Evolutionary conservation across 2,113 vertebrate species (phyloP).

Genomic region (Chelonoidis abingdonii): DNA sequence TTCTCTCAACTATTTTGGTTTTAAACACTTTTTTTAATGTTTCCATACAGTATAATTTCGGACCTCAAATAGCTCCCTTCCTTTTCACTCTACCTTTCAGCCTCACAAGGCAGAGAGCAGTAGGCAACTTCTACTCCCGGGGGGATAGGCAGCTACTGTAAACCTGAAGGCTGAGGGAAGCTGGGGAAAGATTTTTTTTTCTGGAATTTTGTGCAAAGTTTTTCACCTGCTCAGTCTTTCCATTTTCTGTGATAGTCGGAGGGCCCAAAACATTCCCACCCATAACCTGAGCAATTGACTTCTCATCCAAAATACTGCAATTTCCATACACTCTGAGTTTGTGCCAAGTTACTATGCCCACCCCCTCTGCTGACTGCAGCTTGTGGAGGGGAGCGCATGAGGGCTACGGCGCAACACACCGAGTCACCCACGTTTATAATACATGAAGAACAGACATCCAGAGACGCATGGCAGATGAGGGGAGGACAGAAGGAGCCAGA

Average conservation of each 20-base stretch:
- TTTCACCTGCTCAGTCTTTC: slow-evolving; percentile 38
- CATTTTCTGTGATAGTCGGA: slow-evolving; percentile 50
- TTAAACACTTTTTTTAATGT: slow-evolving; percentile 48
- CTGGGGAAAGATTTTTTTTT: slow-evolving; percentile 63
- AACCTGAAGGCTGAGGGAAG: slow-evolving; percentile 72
- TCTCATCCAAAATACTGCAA: background rate
- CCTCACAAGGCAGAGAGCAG: slow-evolving; percentile 39
- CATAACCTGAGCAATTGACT: background rate
- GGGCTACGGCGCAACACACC: background rate
- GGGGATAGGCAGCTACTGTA: slow-evolving; percentile 59
- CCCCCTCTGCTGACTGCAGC: background rate
- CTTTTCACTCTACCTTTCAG: slow-evolving; percentile 60
- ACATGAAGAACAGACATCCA: background rate
- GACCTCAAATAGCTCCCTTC: slow-evolving; percentile 46
- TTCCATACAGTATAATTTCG: slow-evolving; percentile 59
- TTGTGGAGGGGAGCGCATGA: background rate
- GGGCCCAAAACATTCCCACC: background rate
- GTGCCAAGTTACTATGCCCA: fast-evolving
- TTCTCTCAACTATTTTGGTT: slow-evolving; percentile 54
- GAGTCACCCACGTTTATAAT: background rate
- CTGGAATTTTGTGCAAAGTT: slow-evolving; percentile 25
- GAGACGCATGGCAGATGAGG: background rate
- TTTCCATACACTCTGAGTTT: background rate
- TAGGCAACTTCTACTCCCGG: slow-evolving; percentile 37
- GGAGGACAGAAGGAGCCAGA: background rate